Conservation (phyloP, 2,797 vertebrate genomes). For the Balearica regulorum region DNA sequence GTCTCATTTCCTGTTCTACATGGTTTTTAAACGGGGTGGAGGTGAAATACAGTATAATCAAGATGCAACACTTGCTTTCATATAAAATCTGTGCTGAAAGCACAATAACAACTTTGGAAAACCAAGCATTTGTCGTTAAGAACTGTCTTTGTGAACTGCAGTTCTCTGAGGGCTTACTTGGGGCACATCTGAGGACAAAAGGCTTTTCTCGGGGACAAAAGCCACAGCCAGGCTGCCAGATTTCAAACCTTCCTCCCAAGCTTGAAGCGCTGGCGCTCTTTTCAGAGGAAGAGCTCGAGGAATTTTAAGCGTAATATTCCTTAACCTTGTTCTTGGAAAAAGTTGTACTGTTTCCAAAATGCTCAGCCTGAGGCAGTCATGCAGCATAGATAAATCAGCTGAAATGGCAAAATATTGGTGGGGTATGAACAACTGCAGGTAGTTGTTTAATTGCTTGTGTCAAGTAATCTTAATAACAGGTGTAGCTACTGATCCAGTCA, state of each 20-base stretch:
- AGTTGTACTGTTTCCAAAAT: not conserved
- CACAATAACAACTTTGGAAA: not conserved
- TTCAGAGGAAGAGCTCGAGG: not conserved
- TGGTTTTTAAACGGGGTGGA: not conserved
- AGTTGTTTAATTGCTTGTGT: conserved; percentile 24
- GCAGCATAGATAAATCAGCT: not conserved
- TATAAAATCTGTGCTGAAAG: not conserved
- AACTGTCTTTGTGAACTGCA: not conserved
- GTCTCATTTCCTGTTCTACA: not conserved
- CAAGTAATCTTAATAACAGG: conserved; percentile 44
- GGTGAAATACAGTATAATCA: not conserved
- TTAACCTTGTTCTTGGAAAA: not conserved
- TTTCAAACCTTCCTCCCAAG: not conserved
- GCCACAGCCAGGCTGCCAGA: not conserved
- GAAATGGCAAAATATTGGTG: not conserved
- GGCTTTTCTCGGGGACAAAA: not conserved
- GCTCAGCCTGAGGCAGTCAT: not conserved
- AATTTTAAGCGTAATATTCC: not conserved
- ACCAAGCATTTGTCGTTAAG: not conserved
- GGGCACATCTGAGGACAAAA: not conserved
- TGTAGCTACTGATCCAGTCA: conserved; percentile 14
- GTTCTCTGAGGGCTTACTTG: not conserved
- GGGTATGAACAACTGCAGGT: conserved; percentile 14
- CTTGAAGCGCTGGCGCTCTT: not conserved
- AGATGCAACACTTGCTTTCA: not conserved